Conservation (phyloP, 2,113 vertebrate species). For the Pterocles orientalis region DNA sequence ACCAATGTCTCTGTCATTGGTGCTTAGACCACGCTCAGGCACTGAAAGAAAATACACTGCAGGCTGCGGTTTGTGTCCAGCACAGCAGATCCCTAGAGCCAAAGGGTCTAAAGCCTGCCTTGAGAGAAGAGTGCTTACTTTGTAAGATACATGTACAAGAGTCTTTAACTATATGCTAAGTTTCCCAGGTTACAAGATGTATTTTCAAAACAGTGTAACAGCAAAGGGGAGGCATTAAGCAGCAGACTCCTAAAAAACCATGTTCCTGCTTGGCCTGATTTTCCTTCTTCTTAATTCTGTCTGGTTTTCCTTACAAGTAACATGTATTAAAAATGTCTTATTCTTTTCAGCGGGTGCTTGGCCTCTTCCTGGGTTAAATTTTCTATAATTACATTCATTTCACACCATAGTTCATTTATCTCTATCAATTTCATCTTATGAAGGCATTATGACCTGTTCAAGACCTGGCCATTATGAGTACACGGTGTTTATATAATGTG, state of each 20-base stretch:
- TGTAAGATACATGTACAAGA: neutral
- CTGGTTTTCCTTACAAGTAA: neutral
- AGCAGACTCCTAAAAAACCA: neutral
- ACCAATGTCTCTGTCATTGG: neutral
- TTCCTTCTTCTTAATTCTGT: neutral
- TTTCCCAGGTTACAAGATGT: neutral
- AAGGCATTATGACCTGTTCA: neutral
- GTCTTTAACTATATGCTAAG: neutral
- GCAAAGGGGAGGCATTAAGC: neutral
- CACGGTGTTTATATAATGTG: neutral
- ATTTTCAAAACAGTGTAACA: neutral
- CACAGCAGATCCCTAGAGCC: neutral
- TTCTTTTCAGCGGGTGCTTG: neutral
- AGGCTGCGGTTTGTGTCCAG: neutral
- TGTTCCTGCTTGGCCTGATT: neutral
- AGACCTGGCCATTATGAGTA: neutral
- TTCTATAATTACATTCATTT: slow-evolving; percentile 12
- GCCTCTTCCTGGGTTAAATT: neutral
- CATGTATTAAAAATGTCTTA: neutral
- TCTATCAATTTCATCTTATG: neutral
- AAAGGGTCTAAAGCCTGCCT: neutral
- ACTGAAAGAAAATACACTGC: neutral
- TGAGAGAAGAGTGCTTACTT: neutral
- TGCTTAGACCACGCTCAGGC: neutral
- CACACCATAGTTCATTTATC: neutral